Evolutionary conservation across 2,888 invertebrate genomes (phyloP).

Genomic region (Anagyrus pseudococci): DNA sequence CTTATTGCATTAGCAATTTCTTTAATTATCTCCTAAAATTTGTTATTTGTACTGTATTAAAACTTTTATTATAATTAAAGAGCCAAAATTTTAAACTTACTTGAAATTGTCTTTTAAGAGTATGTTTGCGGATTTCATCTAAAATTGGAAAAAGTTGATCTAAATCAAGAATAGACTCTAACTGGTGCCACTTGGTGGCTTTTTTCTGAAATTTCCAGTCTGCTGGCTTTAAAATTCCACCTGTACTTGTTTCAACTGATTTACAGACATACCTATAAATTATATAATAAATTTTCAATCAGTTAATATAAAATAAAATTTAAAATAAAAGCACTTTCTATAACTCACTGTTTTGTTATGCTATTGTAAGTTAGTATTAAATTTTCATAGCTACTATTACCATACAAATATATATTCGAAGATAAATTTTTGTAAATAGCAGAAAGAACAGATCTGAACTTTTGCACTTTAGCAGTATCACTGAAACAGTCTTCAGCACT

Average conservation of each 20-base stretch:
- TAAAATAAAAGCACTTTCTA: too few relatives aligned
- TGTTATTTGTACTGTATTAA: too few relatives aligned
- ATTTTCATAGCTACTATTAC: conserved; percentile 69
- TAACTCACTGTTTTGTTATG: conserved; percentile 62
- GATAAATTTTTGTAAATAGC: conserved; percentile 67
- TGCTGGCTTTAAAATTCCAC: conserved; percentile 69
- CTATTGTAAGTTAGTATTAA: conserved; percentile 69
- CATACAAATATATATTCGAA: conserved; percentile 68
- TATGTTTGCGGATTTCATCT: conserved; percentile 67
- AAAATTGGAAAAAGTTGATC: conserved; percentile 78
- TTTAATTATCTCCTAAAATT: conserved; percentile 69
- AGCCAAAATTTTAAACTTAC: too few relatives aligned
- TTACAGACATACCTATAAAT: conserved; percentile 68
- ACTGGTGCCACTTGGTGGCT: conserved; percentile 75
- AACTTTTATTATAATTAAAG: conserved; percentile 11
- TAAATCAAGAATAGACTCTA: conserved; percentile 79
- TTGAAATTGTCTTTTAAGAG: conserved; percentile 74
- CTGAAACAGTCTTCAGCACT: conserved; percentile 72
- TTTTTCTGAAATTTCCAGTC: conserved; percentile 81
- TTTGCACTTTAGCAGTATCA: conserved; percentile 66
- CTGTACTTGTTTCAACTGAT: conserved; percentile 65
- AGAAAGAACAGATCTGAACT: conserved; percentile 68
- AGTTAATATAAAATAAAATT: conserved; percentile 1
- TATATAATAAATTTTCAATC: too few relatives aligned
- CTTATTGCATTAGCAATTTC: conserved; percentile 68